These are phyloP conservation scores for Neuroterus valhalla DNA, from an alignment of 1,140 invertebrate species.

Conservation along the genomic window DNA sequence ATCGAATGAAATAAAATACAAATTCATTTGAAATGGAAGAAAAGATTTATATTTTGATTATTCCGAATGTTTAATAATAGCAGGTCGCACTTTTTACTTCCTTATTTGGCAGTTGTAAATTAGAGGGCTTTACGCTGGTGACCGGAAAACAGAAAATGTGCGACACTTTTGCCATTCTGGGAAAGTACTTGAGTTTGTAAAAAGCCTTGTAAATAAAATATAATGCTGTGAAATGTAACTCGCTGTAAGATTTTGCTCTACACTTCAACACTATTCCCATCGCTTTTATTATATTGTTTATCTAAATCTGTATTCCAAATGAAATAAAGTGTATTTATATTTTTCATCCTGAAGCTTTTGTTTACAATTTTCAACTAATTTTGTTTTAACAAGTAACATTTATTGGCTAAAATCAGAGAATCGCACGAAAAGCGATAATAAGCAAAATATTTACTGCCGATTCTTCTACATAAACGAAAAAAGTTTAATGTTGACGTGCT, in stretches of 20 bases:
- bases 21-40: neutral
- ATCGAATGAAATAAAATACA: neutral
- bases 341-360: slow-evolving; percentile 48
- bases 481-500: no score
- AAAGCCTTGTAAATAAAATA: slow-evolving; percentile 33
- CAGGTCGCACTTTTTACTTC: neutral
- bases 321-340: slow-evolving; percentile 64
- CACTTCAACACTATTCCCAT: slow-evolving; percentile 33
- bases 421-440: no score
- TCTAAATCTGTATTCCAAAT: slow-evolving; percentile 49
- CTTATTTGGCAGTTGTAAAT: neutral
- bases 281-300: slow-evolving; percentile 45
- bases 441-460: no score
- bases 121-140: slow-evolving; percentile 4
- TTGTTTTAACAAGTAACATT: no score
- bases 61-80: neutral
- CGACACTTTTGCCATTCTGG: neutral
- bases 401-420: no score
- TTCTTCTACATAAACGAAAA: no score
- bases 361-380: neutral
- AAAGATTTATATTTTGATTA: neutral
- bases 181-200: slow-evolving; percentile 28
- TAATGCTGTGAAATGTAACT: slow-evolving; percentile 34
- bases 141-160: neutral
- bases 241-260: slow-evolving; percentile 22